Conservation (phyloP, 92 coral and sea anemone species). For the Nematostella vectensis region DNA sequence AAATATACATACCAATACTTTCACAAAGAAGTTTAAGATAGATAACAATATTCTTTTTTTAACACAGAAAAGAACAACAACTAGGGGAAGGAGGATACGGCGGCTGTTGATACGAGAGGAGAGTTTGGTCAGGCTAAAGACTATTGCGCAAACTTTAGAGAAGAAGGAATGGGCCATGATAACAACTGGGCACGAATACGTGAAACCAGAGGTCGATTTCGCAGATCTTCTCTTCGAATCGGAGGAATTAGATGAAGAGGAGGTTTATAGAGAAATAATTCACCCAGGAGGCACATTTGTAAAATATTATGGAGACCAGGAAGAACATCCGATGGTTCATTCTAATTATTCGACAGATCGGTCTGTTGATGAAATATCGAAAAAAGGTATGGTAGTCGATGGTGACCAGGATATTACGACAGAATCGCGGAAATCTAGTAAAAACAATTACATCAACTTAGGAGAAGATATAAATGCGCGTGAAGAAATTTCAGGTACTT, state of each 20-base stretch:
- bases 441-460: too few species aligned
- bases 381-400: too few species aligned
- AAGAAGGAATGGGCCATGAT: constrained; percentile 59
- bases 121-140: constrained; percentile 25
- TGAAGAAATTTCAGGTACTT: too few species aligned
- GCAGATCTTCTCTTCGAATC: background rate
- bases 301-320: constrained; percentile 10
- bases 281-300: constrained; percentile 14
- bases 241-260: constrained; percentile 6
- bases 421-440: too few species aligned
- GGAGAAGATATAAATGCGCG: too few species aligned
- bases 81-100: constrained; percentile 11
- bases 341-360: too few species aligned
- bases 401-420: too few species aligned
- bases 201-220: background rate
- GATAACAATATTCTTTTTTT: constrained; percentile 1
- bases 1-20: too few species aligned
- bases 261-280: background rate
- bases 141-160: constrained; percentile 27
- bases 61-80: constrained; percentile 2
- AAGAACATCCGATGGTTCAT: too few species aligned
- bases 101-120: constrained; percentile 20
- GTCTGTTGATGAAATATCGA: too few species aligned
- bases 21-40: too few species aligned
- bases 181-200: constrained; percentile 33